These are phyloP conservation scores for Lordiphosa collinella DNA, from an alignment of 1,140 invertebrate species.

Conservation along the genomic window DNA sequence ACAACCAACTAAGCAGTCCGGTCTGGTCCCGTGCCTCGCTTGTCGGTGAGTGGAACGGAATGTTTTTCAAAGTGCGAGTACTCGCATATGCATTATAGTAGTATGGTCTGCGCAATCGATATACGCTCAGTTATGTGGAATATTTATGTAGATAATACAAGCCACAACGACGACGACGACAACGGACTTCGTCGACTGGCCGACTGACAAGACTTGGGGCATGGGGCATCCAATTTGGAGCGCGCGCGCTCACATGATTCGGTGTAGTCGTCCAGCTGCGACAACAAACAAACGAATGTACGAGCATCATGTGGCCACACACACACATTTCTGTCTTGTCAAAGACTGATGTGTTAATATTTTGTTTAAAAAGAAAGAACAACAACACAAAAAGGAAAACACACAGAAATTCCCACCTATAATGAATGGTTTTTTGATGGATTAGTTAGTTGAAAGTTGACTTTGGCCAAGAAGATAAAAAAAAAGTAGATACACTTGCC, in stretches of 20 bases:
- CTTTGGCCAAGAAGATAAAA: conserved; percentile 9
- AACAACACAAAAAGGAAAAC: conserved; percentile 6
- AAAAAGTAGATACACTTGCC: not conserved
- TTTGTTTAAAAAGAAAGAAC: conserved; percentile 45
- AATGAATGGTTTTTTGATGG: conserved; percentile 57
- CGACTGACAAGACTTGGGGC: conserved; percentile 21
- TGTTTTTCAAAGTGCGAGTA: conserved; percentile 12
- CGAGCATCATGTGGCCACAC: conserved; percentile 63
- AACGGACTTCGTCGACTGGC: conserved; percentile 3
- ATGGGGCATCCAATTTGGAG: conserved; percentile 53
- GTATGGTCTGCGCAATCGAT: conserved; percentile 42
- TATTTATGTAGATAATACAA: conserved; percentile 28
- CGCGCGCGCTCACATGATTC: conserved; percentile 57
- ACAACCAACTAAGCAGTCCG: conserved; percentile 22
- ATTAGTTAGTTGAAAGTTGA: conserved; percentile 52
- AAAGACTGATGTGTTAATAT: conserved; percentile 72
- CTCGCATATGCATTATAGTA: conserved; percentile 52
- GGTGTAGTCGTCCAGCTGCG: conserved; percentile 32
- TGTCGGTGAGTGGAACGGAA: conserved; percentile 22
- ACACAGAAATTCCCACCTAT: conserved; percentile 19
- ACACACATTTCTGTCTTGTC: conserved; percentile 50
- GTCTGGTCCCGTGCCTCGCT: conserved; percentile 37
- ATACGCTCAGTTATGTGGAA: conserved; percentile 13
- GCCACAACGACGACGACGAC: conserved; percentile 22
- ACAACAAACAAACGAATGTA: conserved; percentile 22